A percentile compares a stretch with the other conserved stretches of the same genome.
Conservation (phyloP, 2,113 vertebrate species). For the Seriola quinqueradiata region DNA sequence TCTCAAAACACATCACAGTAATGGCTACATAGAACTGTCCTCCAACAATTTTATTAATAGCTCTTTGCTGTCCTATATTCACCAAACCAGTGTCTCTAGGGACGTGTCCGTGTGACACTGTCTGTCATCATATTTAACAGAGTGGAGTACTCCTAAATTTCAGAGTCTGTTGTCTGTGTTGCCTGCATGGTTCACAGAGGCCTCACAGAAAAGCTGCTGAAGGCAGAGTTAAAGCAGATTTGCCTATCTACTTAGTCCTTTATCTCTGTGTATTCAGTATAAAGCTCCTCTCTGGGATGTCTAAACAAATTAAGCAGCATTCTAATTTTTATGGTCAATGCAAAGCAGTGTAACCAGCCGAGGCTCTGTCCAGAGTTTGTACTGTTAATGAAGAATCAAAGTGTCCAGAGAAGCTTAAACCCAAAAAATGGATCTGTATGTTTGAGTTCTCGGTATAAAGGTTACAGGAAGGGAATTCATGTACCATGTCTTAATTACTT, state of each 20-base stretch:
- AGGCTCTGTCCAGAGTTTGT: slow-evolving; percentile 2
- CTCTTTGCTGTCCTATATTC: slow-evolving; percentile 18
- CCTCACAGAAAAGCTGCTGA: neutral
- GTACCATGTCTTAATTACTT: neutral
- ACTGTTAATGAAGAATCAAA: neutral
- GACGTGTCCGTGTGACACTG: neutral
- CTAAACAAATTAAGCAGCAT: slow-evolving; percentile 43
- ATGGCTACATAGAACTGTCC: neutral
- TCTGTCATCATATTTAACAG: slow-evolving; percentile 14
- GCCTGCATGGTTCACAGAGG: slow-evolving; percentile 16
- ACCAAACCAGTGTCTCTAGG: neutral
- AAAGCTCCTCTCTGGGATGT: slow-evolving; percentile 1
- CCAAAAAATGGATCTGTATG: slow-evolving; percentile 40
- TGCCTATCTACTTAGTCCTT: slow-evolving; percentile 23
- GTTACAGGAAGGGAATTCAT: slow-evolving; percentile 5
- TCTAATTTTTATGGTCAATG: slow-evolving; percentile 37
- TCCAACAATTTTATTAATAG: slow-evolving; percentile 12
- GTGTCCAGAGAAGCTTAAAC: neutral
- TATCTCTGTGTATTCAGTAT: neutral
- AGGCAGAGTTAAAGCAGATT: slow-evolving; percentile 11
- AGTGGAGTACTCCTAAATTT: neutral
- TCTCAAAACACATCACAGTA: neutral
- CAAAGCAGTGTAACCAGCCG: slow-evolving; percentile 32
- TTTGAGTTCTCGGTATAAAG: neutral
- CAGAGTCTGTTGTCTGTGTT: neutral